Evolutionary conservation across 1,140 invertebrate genomes (phyloP), one percentile per base, ranked within the genome.

Genomic region (Protaetia brevitarsis): DNA sequence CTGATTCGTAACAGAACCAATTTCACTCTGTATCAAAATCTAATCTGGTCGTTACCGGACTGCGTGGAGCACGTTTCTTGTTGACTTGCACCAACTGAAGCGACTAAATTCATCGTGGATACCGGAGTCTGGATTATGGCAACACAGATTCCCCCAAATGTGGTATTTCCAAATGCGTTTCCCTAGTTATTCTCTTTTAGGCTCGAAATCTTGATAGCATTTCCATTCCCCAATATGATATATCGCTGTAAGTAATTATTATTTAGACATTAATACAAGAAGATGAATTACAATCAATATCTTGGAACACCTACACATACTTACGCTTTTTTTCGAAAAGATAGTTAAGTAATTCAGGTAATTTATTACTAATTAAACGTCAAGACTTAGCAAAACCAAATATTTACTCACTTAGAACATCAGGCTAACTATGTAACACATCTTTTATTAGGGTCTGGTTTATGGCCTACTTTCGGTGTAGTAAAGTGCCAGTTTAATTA

Each of bases 361-460:
- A 51, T 51, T 51, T 51, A 51, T 21, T 19, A 23, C 7, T 23
- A 51, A 21, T 21, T 51, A 21, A 21, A 19, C 41, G n/a, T 51
- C 16, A 51, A 8, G 16, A 1, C 41, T 51, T n/a, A n/a, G n/a
- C n/a, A 23, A 10, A 8, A 19, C 41, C 21, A 51, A 51, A 51
- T 51, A 51, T 51, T 51, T 51, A 51, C 41, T 51, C 26, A 51
- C 19, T 23, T 16, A 7, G 21, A 51, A 51, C 21, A 34, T 1
- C 8, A 10, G 41, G 41, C 41, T 7, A 23, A 51, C 41, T 51
- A 51, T 21, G 41, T 51, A 2, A 51, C 41, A 51, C n/a, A 5
- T 51, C 41, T 51, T 51, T 51, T 51, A 51, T 51, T 51, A 51
- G 41, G 41, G 41, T 51, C 41, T 51, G 41, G 21, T 51, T 51